phyloP scores from a whole-genome alignment of 2,888 invertebrate genomes.

The Mythimna lalbum region DNA sequence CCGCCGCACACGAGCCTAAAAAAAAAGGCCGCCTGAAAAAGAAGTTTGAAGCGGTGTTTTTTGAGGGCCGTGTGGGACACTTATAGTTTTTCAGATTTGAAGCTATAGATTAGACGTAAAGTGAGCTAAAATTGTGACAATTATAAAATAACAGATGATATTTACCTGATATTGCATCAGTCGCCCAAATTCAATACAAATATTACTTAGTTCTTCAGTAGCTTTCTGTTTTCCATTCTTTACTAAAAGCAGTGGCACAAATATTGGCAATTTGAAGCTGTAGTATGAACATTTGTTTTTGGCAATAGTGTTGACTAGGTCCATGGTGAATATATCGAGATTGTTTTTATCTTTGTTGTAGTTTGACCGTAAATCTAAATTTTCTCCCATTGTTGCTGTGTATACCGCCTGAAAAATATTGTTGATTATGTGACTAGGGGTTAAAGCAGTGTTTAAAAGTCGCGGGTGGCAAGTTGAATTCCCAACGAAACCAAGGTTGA shows the following conservation, averaged over 20 bases:
- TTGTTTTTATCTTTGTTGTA: conserved; percentile 32
- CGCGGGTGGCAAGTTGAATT: no score
- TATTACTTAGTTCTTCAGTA: conserved; percentile 19
- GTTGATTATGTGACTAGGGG: no score
- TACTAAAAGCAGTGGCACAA: conserved; percentile 18
- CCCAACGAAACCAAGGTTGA: no score
- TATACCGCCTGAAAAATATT: conserved; percentile 17
- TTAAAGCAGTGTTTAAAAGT: no score
- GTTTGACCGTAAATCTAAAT: conserved; percentile 14
- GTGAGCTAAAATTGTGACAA: no score
- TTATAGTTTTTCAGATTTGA: no score
- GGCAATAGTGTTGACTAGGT: neutral
- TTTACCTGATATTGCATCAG: conserved; percentile 35
- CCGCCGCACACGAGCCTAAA: no score
- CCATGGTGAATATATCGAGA: conserved; percentile 12
- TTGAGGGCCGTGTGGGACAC: no score
- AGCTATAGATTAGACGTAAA: no score
- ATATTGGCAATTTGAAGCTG: conserved; percentile 23
- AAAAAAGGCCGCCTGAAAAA: no score
- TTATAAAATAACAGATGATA: no score
- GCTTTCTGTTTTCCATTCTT: conserved; percentile 26
- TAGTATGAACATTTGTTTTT: conserved; percentile 7
- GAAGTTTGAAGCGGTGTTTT: no score
- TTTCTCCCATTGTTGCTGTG: conserved; percentile 9
- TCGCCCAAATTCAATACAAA: conserved; percentile 29